Base-by-base conservation (phyloP, 2,113 vertebrate species). In the Pelecanoides urinatrix region DNA sequence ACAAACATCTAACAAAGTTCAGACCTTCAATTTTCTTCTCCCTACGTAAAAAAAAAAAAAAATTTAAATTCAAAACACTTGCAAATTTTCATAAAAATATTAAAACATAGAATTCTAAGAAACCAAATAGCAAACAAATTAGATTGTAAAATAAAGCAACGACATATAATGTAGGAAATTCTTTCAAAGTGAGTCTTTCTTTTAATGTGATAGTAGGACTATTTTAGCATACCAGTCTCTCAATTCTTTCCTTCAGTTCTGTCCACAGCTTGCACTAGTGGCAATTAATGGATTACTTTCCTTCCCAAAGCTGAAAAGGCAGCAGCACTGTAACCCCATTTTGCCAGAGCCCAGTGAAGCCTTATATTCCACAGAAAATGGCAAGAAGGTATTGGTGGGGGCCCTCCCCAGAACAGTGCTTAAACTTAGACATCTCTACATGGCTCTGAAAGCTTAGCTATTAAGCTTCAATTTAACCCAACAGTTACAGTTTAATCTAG, bases 11-110 rank as follows among this genome's bases (percentile, higher is more conserved):
- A 58, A 99, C 62, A 49, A 98, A 97, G 82, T 97, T 99, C 93
- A 99, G 92, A 36, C 99, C 99, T 86, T 99, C 98, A 6, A 99
- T 99, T 97, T 99, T 99, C 98, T 99, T 99, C 98, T 99, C 99
- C 99, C 99, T 99, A 58, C 4, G 76, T 66, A 82, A 90, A 87
- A 96, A 29, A 82, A 90, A 87, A 96, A 29, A 21, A 81, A 27
- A 26, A 1, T 27, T 8, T 61, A 19, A 68, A 83, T 80, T 30
- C 78, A 61, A 93, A 56, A 42, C 52, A n/a, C 42, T 32, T 18
- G 11, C 26, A n/a, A 78, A 15, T 44, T 17, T 44, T 38, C 44
- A 21, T 36, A 7, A 30, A 66, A 47, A 30, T 7, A 40, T 2
- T 13, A 25, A 45, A 22, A 1, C 0, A 13, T 1, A 49, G 50